Conservation (phyloP, 2,888 invertebrate genomes). For the Eueremaeus valkanovi region DNA sequence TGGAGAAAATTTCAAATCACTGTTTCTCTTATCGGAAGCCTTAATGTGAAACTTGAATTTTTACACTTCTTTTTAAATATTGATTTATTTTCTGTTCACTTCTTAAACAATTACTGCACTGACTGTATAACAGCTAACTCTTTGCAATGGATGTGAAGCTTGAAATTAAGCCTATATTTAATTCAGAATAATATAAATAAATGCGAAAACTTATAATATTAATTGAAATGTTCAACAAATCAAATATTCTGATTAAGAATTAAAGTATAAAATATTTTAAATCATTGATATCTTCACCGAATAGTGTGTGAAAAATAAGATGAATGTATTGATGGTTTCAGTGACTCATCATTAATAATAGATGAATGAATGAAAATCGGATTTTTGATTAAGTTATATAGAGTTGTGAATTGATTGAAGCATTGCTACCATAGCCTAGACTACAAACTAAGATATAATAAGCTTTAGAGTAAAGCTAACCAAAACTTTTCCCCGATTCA, state of each 20-base stretch:
- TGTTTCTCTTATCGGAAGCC: too few species aligned
- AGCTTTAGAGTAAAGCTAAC: slow-evolving; percentile 21
- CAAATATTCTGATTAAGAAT: too few species aligned
- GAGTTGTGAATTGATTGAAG: slow-evolving; percentile 11
- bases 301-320: background rate
- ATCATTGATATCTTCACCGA: background rate
- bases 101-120: too few species aligned
- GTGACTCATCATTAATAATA: slow-evolving; percentile 29
- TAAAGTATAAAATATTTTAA: too few species aligned
- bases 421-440: background rate
- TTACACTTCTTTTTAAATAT: background rate
- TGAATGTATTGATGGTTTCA: background rate
- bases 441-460: slow-evolving; percentile 13
- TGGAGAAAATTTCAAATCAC: background rate
- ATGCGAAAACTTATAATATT: too few species aligned
- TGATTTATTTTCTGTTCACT: background rate
- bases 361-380: slow-evolving; percentile 23
- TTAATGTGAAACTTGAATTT: background rate
- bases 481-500: slow-evolving; percentile 25
- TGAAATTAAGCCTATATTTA: too few species aligned
- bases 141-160: too few species aligned
- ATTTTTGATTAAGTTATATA: slow-evolving; percentile 29
- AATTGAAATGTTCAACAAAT: too few species aligned
- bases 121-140: too few species aligned
- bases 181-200: too few species aligned